Conservation (phyloP, 2,888 invertebrate species). For the Hymenopus coronatus region DNA sequence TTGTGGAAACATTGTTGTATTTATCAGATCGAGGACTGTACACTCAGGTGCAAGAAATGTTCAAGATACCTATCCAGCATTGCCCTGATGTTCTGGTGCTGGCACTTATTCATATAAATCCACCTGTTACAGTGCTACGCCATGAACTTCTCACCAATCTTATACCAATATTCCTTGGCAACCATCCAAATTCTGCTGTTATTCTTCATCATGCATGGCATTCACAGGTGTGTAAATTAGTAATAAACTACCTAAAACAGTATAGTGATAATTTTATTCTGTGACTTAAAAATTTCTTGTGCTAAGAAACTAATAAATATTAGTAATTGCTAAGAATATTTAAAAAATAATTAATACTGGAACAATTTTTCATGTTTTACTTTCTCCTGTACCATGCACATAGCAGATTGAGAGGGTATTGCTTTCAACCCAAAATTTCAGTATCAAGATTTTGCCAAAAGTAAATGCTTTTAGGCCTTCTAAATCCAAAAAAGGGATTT, state of each 20-base stretch:
- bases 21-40: conserved; percentile 86
- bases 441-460: too few species aligned
- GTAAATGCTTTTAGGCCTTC: too few species aligned
- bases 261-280: too few species aligned
- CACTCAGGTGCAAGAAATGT: conserved; percentile 78
- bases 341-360: too few species aligned
- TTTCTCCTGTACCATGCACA: too few species aligned
- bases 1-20: conserved; percentile 83
- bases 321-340: too few species aligned
- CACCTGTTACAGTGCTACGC: conserved; percentile 72
- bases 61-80: conserved; percentile 87
- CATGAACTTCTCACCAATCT: conserved; percentile 85
- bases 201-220: conserved; percentile 97
- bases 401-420: too few species aligned
- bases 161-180: conserved; percentile 90
- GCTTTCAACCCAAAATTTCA: too few species aligned
- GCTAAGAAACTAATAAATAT: too few species aligned
- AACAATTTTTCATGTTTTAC: too few species aligned
- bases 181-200: conserved; percentile 95
- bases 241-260: not conserved
- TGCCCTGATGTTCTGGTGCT: conserved; percentile 93
- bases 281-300: too few species aligned
- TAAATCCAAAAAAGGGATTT: too few species aligned
- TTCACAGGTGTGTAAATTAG: conserved; percentile 51
- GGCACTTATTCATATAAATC: conserved; percentile 82